phyloP scores from a whole-genome alignment of 1,140 invertebrate genomes.

The Cyclina sinensis region DNA sequence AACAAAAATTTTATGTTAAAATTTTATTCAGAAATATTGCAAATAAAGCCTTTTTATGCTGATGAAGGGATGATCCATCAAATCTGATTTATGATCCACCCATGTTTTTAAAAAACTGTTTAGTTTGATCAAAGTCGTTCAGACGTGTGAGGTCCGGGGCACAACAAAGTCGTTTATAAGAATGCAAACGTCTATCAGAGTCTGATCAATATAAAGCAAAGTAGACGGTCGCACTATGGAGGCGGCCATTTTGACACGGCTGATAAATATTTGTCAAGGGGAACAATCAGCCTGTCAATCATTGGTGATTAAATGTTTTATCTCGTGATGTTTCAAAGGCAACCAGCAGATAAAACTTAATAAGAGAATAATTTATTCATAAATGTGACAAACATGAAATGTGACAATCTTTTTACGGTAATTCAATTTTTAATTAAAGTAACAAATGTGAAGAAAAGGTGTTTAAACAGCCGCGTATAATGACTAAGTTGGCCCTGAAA shows the following conservation, averaged over 20 bases:
- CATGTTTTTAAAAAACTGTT: constrained; percentile 14
- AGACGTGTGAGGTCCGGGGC: constrained; percentile 44
- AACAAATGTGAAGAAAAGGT: constrained; percentile 16
- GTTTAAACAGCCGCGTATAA: constrained; percentile 4
- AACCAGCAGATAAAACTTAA: constrained; percentile 48
- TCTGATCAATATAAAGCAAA: constrained; percentile 6
- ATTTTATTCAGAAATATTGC: not conserved
- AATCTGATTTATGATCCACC: constrained; percentile 9
- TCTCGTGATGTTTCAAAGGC: constrained; percentile 59
- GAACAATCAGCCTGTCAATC: constrained; percentile 61
- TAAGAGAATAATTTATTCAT: constrained; percentile 63
- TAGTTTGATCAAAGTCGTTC: constrained; percentile 9
- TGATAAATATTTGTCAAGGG: constrained; percentile 67
- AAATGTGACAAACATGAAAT: constrained; percentile 56
- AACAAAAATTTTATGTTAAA: not conserved
- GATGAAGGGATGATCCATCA: not conserved
- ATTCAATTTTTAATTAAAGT: constrained; percentile 65
- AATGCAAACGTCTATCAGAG: constrained; percentile 45
- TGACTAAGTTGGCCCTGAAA: not conserved
- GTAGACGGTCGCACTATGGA: constrained; percentile 4
- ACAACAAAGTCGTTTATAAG: constrained; percentile 1
- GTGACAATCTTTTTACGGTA: constrained; percentile 32
- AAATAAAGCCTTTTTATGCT: not conserved
- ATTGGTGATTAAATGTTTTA: constrained; percentile 64
- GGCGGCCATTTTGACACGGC: constrained; percentile 58